phyloP scores from a whole-genome alignment of 2,888 invertebrate genomes.

The Zygogramma bicolorata region DNA sequence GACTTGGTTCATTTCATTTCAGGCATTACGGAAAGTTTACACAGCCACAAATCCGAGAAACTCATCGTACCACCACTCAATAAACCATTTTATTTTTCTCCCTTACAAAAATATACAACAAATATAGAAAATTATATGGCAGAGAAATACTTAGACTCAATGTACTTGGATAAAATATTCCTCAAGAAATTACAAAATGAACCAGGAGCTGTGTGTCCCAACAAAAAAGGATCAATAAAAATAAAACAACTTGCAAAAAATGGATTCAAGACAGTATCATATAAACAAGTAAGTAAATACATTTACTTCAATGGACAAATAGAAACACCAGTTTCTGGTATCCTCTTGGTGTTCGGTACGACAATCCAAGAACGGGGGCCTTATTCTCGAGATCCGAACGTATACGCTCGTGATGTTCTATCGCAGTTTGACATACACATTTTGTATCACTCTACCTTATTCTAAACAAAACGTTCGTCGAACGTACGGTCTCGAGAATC shows the following conservation, averaged over 20 bases:
- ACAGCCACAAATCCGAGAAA: constrained; percentile 55
- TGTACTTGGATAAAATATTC: constrained; percentile 67
- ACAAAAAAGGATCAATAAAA: constrained; percentile 51
- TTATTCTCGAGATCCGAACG: too few species aligned
- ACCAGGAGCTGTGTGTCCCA: constrained; percentile 62
- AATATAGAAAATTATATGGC: constrained; percentile 66
- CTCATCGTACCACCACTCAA: constrained; percentile 55
- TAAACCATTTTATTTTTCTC: constrained; percentile 57
- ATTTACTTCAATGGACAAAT: neutral
- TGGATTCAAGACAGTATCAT: constrained; percentile 8
- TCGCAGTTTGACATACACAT: too few species aligned
- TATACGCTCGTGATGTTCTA: too few species aligned
- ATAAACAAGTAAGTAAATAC: constrained; percentile 15
- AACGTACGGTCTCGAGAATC: too few species aligned
- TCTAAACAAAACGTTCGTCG: too few species aligned
- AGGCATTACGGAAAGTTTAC: constrained; percentile 57
- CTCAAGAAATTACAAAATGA: constrained; percentile 59
- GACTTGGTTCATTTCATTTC: neutral
- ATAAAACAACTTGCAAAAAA: constrained; percentile 24
- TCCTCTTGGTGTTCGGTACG: too few species aligned
- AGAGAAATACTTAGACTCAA: constrained; percentile 64
- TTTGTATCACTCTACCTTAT: too few species aligned
- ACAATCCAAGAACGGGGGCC: too few species aligned
- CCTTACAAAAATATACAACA: constrained; percentile 63
- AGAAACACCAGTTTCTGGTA: too few species aligned